A percentile compares a stretch with the other conserved stretches of the same genome.
phyloP scores from a whole-genome alignment of 2,797 vertebrate species.

The Muscicapa comitata region DNA sequence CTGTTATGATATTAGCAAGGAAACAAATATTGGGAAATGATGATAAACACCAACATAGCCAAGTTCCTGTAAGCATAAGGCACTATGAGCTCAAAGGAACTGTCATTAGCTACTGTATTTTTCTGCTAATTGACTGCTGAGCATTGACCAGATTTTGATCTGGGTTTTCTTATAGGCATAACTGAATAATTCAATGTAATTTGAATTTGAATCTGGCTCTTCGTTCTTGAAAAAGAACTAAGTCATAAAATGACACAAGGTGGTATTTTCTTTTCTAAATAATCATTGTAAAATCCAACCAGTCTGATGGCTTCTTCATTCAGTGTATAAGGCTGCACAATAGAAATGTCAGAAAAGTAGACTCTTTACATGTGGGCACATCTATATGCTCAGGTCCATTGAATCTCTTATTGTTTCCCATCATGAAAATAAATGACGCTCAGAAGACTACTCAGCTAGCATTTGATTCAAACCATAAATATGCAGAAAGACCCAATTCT shows the following conservation, averaged over 20 bases:
- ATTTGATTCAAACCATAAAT: neutral
- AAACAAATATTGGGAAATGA: conserved; percentile 10
- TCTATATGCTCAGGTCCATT: neutral
- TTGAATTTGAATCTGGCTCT: neutral
- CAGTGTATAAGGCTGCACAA: neutral
- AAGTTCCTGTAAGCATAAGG: conserved; percentile 14
- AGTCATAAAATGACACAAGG: neutral
- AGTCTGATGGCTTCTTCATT: neutral
- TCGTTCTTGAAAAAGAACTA: neutral
- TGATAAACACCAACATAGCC: neutral
- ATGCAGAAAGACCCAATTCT: neutral
- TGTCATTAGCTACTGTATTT: neutral
- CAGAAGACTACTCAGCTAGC: neutral
- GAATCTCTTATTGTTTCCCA: neutral
- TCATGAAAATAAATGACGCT: neutral
- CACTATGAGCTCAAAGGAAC: neutral
- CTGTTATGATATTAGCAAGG: neutral
- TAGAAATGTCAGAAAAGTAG: neutral
- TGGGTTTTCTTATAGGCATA: neutral
- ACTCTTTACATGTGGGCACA: neutral
- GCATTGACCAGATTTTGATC: neutral
- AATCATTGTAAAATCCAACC: neutral
- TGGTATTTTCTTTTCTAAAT: neutral
- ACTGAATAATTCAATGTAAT: neutral
- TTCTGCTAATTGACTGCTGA: conserved; percentile 6